These are phyloP conservation scores for Halictus rubicundus DNA, from an alignment of 1,140 invertebrate species.

Conservation along the genomic window DNA sequence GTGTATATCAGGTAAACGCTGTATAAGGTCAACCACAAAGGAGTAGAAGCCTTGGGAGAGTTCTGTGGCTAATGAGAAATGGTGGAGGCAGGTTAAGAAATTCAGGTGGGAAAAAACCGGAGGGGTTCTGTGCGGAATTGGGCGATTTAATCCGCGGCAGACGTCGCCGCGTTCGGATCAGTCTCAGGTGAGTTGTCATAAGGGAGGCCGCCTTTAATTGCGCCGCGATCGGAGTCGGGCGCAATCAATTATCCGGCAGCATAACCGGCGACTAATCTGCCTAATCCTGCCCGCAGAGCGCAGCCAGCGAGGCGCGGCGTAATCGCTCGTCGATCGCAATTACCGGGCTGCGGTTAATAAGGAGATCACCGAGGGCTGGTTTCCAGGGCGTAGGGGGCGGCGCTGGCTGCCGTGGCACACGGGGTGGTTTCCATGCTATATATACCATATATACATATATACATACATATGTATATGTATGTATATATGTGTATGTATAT, in stretches of 20 bases:
- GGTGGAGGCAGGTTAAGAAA: neutral
- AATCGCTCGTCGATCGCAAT: slow-evolving; percentile 69
- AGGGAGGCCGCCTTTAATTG: slow-evolving; percentile 52
- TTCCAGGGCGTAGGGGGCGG: slow-evolving; percentile 48
- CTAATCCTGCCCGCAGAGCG: slow-evolving; percentile 64
- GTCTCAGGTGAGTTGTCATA: slow-evolving; percentile 35
- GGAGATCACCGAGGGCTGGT: slow-evolving; percentile 67
- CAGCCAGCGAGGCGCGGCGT: slow-evolving; percentile 61
- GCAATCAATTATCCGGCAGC: slow-evolving; percentile 67
- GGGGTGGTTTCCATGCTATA: slow-evolving; percentile 38
- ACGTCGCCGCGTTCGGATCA: neutral
- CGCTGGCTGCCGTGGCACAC: slow-evolving; percentile 10
- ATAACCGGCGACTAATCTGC: slow-evolving; percentile 71
- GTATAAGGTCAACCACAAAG: too few species aligned
- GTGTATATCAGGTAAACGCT: too few species aligned
- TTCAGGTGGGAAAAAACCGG: neutral
- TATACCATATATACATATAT: too few species aligned
- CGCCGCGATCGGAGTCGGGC: slow-evolving; percentile 48
- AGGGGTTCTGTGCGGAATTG: neutral
- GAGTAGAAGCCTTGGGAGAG: neutral
- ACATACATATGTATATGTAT: too few species aligned
- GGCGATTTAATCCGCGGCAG: slow-evolving; percentile 17
- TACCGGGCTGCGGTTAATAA: slow-evolving; percentile 68
- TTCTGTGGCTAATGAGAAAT: neutral
- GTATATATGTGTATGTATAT: too few species aligned